Conservation (phyloP, 2,113 vertebrate genomes). For the Gymnocephalus cernua region DNA sequence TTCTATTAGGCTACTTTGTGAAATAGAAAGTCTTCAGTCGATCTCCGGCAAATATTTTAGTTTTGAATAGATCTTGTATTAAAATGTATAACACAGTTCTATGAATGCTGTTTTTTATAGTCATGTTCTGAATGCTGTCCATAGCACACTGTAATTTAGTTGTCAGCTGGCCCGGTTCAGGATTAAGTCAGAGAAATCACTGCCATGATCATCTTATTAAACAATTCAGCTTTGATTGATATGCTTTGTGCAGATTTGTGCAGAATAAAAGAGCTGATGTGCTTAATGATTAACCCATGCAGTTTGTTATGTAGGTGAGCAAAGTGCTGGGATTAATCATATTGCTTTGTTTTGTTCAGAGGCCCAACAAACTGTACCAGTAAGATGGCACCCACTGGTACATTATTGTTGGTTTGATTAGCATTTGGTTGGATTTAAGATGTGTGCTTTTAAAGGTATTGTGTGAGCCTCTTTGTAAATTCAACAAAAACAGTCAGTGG, state of each 20-base stretch:
- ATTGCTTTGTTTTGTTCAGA: neutral
- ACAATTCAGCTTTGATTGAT: slow-evolving; percentile 1
- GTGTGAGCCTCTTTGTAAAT: neutral
- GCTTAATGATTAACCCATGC: slow-evolving; percentile 11
- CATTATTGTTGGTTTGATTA: slow-evolving; percentile 9
- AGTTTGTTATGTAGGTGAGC: slow-evolving; percentile 21
- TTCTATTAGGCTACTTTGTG: neutral
- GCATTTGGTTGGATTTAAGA: neutral
- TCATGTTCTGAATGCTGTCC: neutral
- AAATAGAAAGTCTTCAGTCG: neutral
- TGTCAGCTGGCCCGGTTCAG: neutral
- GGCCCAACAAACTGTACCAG: neutral
- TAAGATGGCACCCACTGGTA: neutral
- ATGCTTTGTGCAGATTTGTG: slow-evolving; percentile 8
- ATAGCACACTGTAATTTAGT: neutral
- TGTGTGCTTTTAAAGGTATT: neutral
- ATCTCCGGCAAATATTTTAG: neutral
- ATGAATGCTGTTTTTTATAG: neutral
- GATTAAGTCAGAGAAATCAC: slow-evolving; percentile 14
- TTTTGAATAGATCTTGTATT: slow-evolving; percentile 8
- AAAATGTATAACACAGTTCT: neutral
- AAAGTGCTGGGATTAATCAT: slow-evolving; percentile 12
- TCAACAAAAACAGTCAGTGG: too few relatives aligned
- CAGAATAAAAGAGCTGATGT: slow-evolving; percentile 14
- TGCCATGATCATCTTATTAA: neutral